Base-by-base conservation (phyloP, 2,797 vertebrate genomes). In the Lates japonicus region DNA sequence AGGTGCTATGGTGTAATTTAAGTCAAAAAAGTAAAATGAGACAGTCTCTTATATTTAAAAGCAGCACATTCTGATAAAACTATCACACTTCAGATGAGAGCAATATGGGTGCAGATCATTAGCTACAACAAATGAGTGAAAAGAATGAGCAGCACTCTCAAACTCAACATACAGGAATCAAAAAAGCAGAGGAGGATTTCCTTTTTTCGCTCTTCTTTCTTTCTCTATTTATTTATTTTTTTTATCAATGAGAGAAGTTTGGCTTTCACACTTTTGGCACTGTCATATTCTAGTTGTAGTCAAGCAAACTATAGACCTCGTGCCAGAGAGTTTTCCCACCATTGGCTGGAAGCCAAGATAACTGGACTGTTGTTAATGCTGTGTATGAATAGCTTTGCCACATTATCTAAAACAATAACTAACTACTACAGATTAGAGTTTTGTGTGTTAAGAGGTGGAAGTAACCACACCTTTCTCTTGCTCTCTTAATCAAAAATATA, bases 331-430 rank as follows among this genome's bases (percentile, higher is more conserved):
- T 57, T 66, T 65, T 19, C 29, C 58, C 5, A 52, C 17, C 16
- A 7, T 25, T 48, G 5, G 33, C 31, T 39, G 22, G 22, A 31
- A 70, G 44, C 39, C 41, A 54, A 10, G 16, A 65, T 8, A 29
- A 31, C 14, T 11, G 13, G 19, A 71, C 58, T 22, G 4, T 9
- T 48, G 35, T 76, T 73, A 66, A 51, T 46, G 41, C 11, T 2
- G n/a, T 63, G 35, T 41, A 37, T 31, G 5, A 58, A 25, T 22
- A 49, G 22, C 42, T 76, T 22, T 33, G 44, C 0, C 39, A 66
- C 7, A 16, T 60, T 49, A 74, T 19, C 7, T 64, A 35, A 19
- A 64, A 51, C 42, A 66, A 66, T 70, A n/a, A 61, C 52, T 41
- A 66, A 48, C 8, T 37, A 59, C 39, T 22, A 44, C 13, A 78